Base-by-base conservation (phyloP, 2,888 invertebrate species). In the Patella ulyssiponensis region DNA sequence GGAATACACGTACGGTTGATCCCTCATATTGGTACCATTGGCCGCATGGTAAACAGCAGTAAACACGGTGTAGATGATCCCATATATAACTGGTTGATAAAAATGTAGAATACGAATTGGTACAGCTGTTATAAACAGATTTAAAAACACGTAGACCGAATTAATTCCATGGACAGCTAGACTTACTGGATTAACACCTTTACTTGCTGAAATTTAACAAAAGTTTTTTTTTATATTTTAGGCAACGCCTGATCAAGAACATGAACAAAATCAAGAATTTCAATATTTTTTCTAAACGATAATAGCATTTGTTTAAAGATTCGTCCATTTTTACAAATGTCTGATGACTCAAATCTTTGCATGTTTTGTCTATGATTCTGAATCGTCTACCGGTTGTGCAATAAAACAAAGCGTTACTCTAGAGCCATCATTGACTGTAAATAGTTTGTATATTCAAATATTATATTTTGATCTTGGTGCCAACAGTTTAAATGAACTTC, bases 111-210 rank as follows among this genome's bases (percentile, higher is more conserved):
- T 91, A 52, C 94, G 93, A 73, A 96, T 92, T 0, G 96, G 96
- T 89, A 96, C 95, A 56, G 94, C 93, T 12, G 95, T 95, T 74
- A 96, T 92, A 77, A 93, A 93, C 71, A 96, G 90, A 91, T 97
- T 96, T 5, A 94, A 81, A 64, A 96, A 89, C 94, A 96, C 95
- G 81, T 95, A 92, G 14, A 95, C 85, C 0, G 95, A 95, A 92
- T 96, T 96, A 81, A 94, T 94, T 15, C 94, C 95, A 90, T 97
- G 96, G 9, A 79, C 77, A 74, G 79, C 64, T 9, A 82, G 51
- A 27, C 79, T 72, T 1, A 81, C 76, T 7, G 84, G 80, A 77
- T 84, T 84, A 51, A 82, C 77, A 77, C 74, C 71, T 64, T 64
- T 64, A 64, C 20, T 64, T 14, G 23, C 64, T 64, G 64, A 64